Base-by-base conservation (phyloP, 2,113 vertebrate genomes). In the Corapipo altera region DNA sequence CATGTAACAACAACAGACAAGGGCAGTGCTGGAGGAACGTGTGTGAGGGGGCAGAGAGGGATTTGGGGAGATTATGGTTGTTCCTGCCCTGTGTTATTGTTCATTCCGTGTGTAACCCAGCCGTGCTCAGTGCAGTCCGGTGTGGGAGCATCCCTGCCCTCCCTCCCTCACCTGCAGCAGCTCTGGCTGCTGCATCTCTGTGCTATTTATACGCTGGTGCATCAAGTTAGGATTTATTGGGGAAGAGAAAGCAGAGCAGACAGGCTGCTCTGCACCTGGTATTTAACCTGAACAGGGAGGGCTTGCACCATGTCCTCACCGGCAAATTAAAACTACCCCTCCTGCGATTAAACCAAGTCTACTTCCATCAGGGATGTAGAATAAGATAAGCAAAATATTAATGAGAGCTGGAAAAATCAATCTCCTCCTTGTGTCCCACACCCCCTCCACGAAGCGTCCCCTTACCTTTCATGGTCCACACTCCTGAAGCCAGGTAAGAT, bases 401-500 rank as follows among this genome's bases (percentile, higher is more conserved):
- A 59, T 72, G 18, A 84, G 55, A 81, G 24, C 74, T 4, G 81
- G 37, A 54, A 67, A 86, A 93, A 96, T 62, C 72, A 37, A 37
- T 17, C 33, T 10, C 52, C 37, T 64, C 57, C 0, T 51, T 20
- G 41, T 52, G 19, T 24, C 78, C 44, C 92, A 5, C 73, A 35
- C 57, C 18, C 30, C 70, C n/a, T 44, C 32, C 9, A 5, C 52
- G 48, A 33, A 49, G 5, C 35, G 1, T 32, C 28, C 30, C 58
- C 97, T 95, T 97, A 99, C 99, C 99, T 99, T 97, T 99, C 99
- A 97, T 99, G 99, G 98, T 99, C 99, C 82, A 98, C 98, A 19
- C 98, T 99, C 98, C 99, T 98, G 98, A 99, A 99, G 94, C 98
- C 98, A 79, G 99, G 99, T 75, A 99, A 98, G 97, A 99, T 99